Base-by-base conservation (phyloP, 2,888 invertebrate species). In the Temnothorax unifasciatus region DNA sequence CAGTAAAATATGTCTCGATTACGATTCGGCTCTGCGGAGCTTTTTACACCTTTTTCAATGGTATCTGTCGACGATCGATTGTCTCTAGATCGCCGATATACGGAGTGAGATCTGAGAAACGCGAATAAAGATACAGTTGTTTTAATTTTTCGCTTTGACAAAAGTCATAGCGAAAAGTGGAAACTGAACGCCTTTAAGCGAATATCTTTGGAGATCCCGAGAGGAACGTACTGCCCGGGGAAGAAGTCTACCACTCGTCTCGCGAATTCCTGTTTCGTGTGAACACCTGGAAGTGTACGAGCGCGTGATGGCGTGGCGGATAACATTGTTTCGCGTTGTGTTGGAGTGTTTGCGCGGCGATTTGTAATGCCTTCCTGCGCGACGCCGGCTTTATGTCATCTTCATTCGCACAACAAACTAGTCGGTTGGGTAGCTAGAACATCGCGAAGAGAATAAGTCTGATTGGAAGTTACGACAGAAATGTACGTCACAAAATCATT, bases 251-350 rank as follows among this genome's bases (percentile, higher is more conserved):
- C 41, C 34, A 34, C 6, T 50, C 64, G 75, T 81, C 82, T 71
- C 79, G 85, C 82, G 83, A 88, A 92, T 92, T 91, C 89, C 92
- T 88, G 90, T 90, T 90, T 90, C 90, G 91, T 90, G 91, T 87
- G 91, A 90, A 92, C 91, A 90, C 87, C 88, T 90, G 90, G 87
- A 90, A 82, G 75, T 66, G 64, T 76, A 85, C 69, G 66, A 64
- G 82, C 77, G 76, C 71, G 87, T 88, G 92, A 92, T 92, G 88
- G 85, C 91, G 86, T 85, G 66, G 86, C 84, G 84, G 92, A 92
- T 92, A 92, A 90, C 90, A 92, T 92, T 91, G 92, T 91, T 86
- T 87, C 82, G 84, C 82, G 68, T 85, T 76, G 84, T 88, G 52
- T 66, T 77, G 77, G 85, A 57, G 68, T 74, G 82, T 75, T 74